Base-by-base conservation (phyloP, 2,797 vertebrate species). In the Trematomus bernacchii region DNA sequence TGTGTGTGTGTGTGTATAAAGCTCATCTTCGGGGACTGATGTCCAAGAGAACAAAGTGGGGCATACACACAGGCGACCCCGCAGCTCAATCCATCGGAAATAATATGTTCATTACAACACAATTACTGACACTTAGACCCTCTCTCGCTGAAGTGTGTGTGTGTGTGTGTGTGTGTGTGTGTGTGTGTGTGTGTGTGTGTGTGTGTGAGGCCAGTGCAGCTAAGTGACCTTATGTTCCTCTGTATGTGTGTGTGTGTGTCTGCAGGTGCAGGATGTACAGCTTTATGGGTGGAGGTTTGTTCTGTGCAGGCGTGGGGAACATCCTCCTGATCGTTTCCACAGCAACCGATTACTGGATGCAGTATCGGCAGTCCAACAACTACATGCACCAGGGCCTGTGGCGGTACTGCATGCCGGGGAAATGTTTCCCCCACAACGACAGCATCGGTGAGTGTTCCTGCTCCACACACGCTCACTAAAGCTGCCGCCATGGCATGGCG, bases 281-380 rank as follows among this genome's bases (percentile, higher is more conserved):
- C 90, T 95, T 95, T 51, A 94, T 95, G 93, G 94, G 93, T 71
- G 92, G 94, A 92, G 94, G 93, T 83, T 75, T 95, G 91, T 95
- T 96, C 91, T 95, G 94, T 91, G 93, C 93, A 53, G 91, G 93
- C 82, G 88, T 94, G 83, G 94, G 92, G 89, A 95, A 94, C 90
- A 94, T 95, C 90, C 94, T 95, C 82, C 84, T 95, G 88, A 94
- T 95, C 54, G 94, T 96, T 94, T 95, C 95, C 95, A 96, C 93
- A 88, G 95, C 94, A 94, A 95, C 95, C 68, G 94, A 95, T 92
- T 95, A 95, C 82, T 95, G 93, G 94, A 94, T 95, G 91, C 93
- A 95, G 89, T 94, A 95, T 79, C 89, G 87, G 71, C 92, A 94
- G 82, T 94, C 93, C 79, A 91, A 86, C 84, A 94, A 89, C 90